These are phyloP conservation scores for Poeciliopsis retropinna DNA, from an alignment of 2,113 vertebrate species.

Conservation along the genomic window DNA sequence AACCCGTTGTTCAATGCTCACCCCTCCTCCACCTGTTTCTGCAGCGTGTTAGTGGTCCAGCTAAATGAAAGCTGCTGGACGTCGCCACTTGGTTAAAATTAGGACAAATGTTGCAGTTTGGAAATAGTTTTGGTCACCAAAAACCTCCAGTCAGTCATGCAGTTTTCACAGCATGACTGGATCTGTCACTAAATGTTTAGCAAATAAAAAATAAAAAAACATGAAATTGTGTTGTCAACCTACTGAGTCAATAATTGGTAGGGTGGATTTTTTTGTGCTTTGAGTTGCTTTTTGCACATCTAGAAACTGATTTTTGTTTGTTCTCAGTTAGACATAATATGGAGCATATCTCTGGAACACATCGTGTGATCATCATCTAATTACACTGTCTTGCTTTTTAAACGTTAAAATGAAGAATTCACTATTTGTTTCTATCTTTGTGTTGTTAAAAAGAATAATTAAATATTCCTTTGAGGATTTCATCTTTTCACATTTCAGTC, in stretches of 20 bases:
- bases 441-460: conserved; percentile 5
- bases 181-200: neutral
- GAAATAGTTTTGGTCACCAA: no score
- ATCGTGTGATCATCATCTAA: neutral
- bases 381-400: neutral
- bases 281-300: neutral
- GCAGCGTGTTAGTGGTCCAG: no score
- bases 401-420: neutral
- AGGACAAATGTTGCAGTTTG: no score
- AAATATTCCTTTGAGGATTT: neutral
- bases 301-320: neutral
- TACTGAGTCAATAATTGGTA: neutral
- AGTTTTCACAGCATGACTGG: no score
- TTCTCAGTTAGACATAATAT: neutral
- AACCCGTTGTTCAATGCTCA: neutral
- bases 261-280: neutral
- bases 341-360: neutral
- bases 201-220: neutral
- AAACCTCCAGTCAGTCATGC: no score
- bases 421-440: neutral
- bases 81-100: no score
- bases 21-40: no score
- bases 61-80: no score
- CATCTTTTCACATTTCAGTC: neutral
- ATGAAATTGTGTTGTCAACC: neutral